These are phyloP conservation scores for Liolophura sinensis DNA, from an alignment of 1,140 invertebrate species.

Conservation along the genomic window DNA sequence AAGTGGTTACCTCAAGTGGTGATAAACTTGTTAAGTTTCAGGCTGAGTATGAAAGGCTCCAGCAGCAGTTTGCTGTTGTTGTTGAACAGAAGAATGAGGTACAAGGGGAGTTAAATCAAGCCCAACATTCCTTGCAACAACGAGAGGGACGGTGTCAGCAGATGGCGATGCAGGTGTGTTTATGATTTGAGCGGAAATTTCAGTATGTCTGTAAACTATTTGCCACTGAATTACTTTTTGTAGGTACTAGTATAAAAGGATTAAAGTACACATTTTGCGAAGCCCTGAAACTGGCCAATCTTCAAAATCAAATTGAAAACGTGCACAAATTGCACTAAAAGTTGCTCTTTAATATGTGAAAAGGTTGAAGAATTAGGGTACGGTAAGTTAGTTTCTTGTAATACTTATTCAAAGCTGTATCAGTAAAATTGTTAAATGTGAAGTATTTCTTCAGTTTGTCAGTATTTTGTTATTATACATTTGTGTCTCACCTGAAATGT, in stretches of 20 bases:
- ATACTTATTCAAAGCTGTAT: too few species aligned
- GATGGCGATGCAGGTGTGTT: constrained; percentile 68
- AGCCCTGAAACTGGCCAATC: too few species aligned
- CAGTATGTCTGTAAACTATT: neutral
- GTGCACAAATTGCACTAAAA: too few species aligned
- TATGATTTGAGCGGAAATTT: neutral
- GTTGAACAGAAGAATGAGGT: constrained; percentile 53
- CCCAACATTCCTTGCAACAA: constrained; percentile 83
- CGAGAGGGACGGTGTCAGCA: constrained; percentile 87
- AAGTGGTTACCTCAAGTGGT: constrained; percentile 23
- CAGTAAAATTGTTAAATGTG: too few species aligned
- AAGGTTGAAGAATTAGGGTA: too few species aligned
- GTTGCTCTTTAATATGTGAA: too few species aligned
- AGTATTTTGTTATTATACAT: neutral
- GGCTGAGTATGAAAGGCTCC: constrained; percentile 39
- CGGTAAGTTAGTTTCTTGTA: too few species aligned
- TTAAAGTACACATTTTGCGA: neutral
- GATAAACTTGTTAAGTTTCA: constrained; percentile 31
- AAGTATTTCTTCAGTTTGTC: neutral
- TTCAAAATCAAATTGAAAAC: too few species aligned
- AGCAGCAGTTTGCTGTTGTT: constrained; percentile 39
- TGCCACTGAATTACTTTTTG: neutral
- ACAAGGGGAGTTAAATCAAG: constrained; percentile 73
- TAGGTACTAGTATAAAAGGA: neutral
- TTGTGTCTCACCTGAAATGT: neutral